A percentile compares a stretch with the other conserved stretches of the same genome.
These are phyloP conservation scores for Paradisaea rubra DNA, from an alignment of 2,113 vertebrate species.

Conservation along the genomic window DNA sequence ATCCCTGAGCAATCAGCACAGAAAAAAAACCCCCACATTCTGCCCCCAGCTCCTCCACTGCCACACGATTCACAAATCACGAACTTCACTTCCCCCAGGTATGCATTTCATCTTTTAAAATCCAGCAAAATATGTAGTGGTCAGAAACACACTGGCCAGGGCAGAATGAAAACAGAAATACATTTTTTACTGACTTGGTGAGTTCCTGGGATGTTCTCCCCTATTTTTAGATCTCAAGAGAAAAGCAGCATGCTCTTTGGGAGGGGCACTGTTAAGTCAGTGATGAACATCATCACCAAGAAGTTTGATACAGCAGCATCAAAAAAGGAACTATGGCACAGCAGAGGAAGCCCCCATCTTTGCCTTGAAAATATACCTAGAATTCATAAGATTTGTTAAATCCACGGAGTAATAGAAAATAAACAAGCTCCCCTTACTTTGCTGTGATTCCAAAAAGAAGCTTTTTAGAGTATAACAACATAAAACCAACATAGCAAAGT, in stretches of 20 bases:
- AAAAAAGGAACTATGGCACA: neutral
- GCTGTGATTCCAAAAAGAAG: neutral
- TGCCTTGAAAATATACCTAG: neutral
- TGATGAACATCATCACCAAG: neutral
- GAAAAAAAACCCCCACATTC: neutral
- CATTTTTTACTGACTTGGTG: neutral
- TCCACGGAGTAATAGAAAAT: neutral
- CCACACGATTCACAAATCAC: neutral
- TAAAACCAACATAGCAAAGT: neutral
- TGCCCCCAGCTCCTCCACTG: neutral
- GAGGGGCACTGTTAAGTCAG: neutral
- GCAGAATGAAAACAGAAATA: neutral
- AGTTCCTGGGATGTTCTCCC: neutral
- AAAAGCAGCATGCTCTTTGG: neutral
- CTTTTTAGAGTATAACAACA: neutral
- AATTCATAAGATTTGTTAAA: neutral
- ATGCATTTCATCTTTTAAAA: neutral
- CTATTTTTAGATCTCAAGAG: neutral
- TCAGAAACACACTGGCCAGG: neutral
- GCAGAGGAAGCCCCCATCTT: neutral
- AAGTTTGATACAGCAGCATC: neutral
- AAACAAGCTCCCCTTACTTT: neutral
- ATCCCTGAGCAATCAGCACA: neutral
- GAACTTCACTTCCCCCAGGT: neutral
- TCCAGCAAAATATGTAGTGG: neutral